Conservation (phyloP, 2,113 vertebrate species). For the Pogonocichla stellata region DNA sequence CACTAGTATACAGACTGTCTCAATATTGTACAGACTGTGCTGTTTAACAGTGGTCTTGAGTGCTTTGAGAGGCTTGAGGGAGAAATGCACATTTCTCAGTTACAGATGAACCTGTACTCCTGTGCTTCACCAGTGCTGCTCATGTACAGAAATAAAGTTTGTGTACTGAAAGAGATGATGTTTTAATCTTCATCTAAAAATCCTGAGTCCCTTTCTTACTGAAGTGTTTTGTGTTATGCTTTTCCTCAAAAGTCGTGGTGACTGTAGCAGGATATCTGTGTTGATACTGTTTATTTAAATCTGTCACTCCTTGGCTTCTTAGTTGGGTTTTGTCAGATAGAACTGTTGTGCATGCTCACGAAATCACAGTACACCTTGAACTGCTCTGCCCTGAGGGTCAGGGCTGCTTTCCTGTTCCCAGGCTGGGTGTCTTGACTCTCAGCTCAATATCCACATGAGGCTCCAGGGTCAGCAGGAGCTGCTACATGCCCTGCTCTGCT, state of each 20-base stretch:
- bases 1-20: fast-evolving
- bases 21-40: fast-evolving
- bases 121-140: not conserved
- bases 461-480: not conserved
- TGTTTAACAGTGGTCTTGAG: not conserved
- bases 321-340: not conserved
- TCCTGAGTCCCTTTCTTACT: not conserved
- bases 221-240: not conserved
- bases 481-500: not conserved
- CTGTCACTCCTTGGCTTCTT: not conserved
- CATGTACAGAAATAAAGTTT: not conserved
- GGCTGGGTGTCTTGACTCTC: not conserved
- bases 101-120: not conserved
- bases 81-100: not conserved
- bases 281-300: not conserved
- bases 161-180: not conserved
- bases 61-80: not conserved
- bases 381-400: not conserved
- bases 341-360: fast-evolving
- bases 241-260: not conserved
- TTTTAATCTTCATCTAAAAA: not conserved
- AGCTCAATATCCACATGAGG: not conserved
- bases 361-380: not conserved
- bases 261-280: not conserved
- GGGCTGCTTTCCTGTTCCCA: not conserved